phyloP scores from a whole-genome alignment of 2,113 vertebrate genomes.

The Larimichthys crocea region DNA sequence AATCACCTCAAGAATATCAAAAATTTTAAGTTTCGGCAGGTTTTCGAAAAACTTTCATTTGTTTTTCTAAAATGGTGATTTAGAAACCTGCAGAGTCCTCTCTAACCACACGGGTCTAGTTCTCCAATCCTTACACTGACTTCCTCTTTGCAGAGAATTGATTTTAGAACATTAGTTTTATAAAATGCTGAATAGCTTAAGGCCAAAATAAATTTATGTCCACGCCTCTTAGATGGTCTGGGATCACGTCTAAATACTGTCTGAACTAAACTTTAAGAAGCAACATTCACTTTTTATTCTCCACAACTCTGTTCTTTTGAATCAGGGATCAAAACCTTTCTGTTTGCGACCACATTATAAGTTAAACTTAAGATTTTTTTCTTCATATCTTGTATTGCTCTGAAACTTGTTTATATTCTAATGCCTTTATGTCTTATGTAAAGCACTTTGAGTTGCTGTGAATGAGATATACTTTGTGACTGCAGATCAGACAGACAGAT shows the following conservation, averaged over 20 bases:
- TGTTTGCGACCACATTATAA: not conserved
- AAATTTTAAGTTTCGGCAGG: not conserved
- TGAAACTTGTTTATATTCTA: too few species aligned
- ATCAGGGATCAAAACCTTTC: not conserved
- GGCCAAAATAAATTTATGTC: too few species aligned
- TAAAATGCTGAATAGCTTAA: not conserved
- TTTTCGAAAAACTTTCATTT: too few species aligned
- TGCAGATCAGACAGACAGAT: not conserved
- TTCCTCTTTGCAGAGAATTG: not conserved
- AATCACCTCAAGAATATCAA: not conserved
- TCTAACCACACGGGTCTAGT: not conserved
- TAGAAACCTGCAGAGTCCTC: not conserved
- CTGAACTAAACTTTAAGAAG: too few species aligned
- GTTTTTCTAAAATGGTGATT: not conserved
- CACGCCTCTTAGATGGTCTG: not conserved
- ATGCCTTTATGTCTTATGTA: not conserved
- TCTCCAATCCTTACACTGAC: not conserved
- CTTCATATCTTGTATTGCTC: too few species aligned
- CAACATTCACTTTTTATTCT: not conserved
- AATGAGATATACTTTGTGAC: not conserved
- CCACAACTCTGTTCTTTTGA: not conserved
- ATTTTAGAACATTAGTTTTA: not conserved
- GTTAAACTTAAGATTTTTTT: not conserved
- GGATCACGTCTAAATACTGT: too few species aligned
- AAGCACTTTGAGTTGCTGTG: not conserved